Evolutionary conservation across 2,888 invertebrate species (phyloP), one percentile per base, ranked within the genome.

Genomic region (Nemurella pictetii): DNA sequence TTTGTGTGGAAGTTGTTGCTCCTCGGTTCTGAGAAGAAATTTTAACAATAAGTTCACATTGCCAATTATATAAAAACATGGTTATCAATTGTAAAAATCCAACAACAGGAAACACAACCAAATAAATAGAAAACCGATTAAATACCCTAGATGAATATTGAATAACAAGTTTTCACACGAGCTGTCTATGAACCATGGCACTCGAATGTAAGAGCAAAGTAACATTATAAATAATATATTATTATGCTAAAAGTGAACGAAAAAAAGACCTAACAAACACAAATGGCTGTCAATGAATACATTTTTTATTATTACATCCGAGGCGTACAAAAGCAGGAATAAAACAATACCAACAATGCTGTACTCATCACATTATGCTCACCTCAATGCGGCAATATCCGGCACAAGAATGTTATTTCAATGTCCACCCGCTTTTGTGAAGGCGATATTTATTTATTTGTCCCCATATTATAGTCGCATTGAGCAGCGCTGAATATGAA

Each of bases 291-390:
- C 78, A 78, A 78, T 78, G 78, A 78, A 78, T 28, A 78, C 78
- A 78, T 78, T 78, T 78, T 78, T 78, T 78, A 78, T 78, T 78
- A 78, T 20, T 20, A 78, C 78, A 78, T 78, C 78, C 78, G 4
- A 78, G 78, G 78, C 78, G 78, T 78, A 29, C 78, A 78, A 78
- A 55, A 27, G 75, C 30, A 78, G 28, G 15, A 28, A 30, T 78
- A 78, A 78, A 78, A 78, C 78, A 78, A 78, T 28, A 7, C n/a
- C n/a, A 28, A 78, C 78, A 78, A 78, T 78, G 30, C 29, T 29
- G 78, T 78, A 30, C 78, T 78, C 78, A 78, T 78, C 78, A 78
- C 30, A 29, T 78, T 78, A 78, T 78, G 26, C 20, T 55, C 55
- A 20, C 9, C 55, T 55, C 55, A 55, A 55, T 55, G 55, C 27